phyloP scores from a whole-genome alignment of 1,140 invertebrate species.

The Mylabris phalerata region DNA sequence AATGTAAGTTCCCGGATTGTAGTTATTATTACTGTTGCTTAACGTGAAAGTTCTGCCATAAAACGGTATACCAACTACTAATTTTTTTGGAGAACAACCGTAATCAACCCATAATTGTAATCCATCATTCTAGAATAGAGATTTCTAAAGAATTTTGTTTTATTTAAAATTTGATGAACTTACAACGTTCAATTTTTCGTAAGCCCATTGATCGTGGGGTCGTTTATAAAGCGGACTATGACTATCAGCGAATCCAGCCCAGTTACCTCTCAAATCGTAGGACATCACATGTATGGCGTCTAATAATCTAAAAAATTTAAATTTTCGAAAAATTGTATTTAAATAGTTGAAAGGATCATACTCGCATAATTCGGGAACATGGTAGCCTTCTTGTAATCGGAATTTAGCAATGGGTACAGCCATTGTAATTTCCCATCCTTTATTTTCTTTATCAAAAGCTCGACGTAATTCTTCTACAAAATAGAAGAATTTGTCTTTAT shows the following conservation, averaged over 20 bases:
- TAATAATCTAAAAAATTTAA: conserved; percentile 47
- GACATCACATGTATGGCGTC: conserved; percentile 86
- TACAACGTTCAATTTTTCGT: conserved; percentile 82
- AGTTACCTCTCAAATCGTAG: conserved; percentile 86
- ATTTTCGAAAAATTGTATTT: conserved; percentile 1
- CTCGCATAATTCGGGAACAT: conserved; percentile 81
- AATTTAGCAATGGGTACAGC: conserved; percentile 82
- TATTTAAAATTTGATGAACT: conserved; percentile 37
- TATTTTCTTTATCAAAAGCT: conserved; percentile 66
- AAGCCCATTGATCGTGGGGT: conserved; percentile 79
- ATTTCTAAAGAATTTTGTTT: conserved; percentile 2
- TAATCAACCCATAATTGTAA: conserved; percentile 76
- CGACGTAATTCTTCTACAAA: conserved; percentile 73
- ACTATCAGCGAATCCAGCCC: conserved; percentile 83
- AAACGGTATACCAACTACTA: conserved; percentile 81
- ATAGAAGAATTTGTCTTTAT: conserved; percentile 77
- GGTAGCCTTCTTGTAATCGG: conserved; percentile 77
- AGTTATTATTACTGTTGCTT: conserved; percentile 71
- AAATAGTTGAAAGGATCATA: conserved; percentile 45
- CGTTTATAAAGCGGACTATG: conserved; percentile 78
- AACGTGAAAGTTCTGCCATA: conserved; percentile 80
- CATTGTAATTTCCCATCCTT: conserved; percentile 81
- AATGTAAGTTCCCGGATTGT: conserved; percentile 74
- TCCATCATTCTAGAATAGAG: conserved; percentile 64
- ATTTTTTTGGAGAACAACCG: conserved; percentile 78